Evolutionary conservation across 2,888 invertebrate genomes (phyloP), one percentile per base, ranked within the genome.

Genomic region (Temnothorax unifasciatus): DNA sequence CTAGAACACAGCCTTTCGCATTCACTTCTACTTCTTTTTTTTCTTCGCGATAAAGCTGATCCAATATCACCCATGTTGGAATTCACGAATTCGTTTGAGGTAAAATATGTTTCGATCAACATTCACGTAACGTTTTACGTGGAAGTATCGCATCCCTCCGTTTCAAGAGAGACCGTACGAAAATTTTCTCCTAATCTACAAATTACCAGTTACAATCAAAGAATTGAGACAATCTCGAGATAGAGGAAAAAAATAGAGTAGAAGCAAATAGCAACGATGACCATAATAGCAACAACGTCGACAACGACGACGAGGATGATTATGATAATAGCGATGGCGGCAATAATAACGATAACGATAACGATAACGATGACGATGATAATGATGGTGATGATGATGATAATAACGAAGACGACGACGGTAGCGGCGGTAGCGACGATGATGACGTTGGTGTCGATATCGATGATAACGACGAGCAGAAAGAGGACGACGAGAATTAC

Each of bases 1-100:
- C 44, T 75, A 47, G n/a, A 75, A 75, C 75, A 73, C 73, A 73
- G 73, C 57, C 73, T 73, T 57, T 73, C 73, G 73, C 73, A 73
- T 57, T 57, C 41, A 57, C 41, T 25, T 73, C 73, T 73, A 73
- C 41, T 8, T 38, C 57, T 54, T 25, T 41, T 73, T 44, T 57
- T 73, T 25, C 54, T 25, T 73, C 54, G 54, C 41, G 73, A 73
- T 41, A 57, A 41, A 41, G 57, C 21, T 41, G 73, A 71, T 5
- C 1, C 41, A 47, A 25, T 57, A 57, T 73, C 57, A 57, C 73
- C 15, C 8, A 73, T n/a, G 25, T 57, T 57, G 34, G 21, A 50
- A 57, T 41, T 18, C 8, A 25, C 25, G 57, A 73, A 73, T 73
- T 73, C 21, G 6, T 73, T 57, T 13, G 5, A 57, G 38, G 57